A percentile compares a stretch with the other conserved stretches of the same genome.
Conservation (phyloP, 2,888 invertebrate species). For the Synanthedon andrenaeformis region DNA sequence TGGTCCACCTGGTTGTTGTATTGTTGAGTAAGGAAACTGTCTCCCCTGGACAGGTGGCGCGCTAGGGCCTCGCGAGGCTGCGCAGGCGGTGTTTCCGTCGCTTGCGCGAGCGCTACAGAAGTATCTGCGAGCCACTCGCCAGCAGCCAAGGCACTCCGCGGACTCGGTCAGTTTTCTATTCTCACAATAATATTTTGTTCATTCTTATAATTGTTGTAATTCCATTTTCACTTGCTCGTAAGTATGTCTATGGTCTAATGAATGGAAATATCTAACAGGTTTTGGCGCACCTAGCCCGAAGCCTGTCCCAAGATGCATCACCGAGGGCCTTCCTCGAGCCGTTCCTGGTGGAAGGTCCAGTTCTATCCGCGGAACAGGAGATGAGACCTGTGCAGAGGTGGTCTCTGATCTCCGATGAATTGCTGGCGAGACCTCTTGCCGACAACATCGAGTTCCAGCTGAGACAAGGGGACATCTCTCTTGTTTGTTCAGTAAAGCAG, state of each 20-base stretch:
- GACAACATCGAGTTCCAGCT: constrained; percentile 91
- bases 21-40: no score
- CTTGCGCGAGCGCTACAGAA: constrained; percentile 97
- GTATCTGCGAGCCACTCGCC: constrained; percentile 93
- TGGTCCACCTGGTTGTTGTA: neutral
- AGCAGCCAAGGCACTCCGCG: constrained; percentile 95
- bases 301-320: constrained; percentile 92
- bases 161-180: constrained; percentile 74
- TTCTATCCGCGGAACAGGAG: constrained; percentile 87
- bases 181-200: no score
- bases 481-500: constrained; percentile 86
- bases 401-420: constrained; percentile 94
- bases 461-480: constrained; percentile 91
- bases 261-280: constrained; percentile 53
- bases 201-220: neutral
- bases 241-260: neutral
- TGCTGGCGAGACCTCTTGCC: constrained; percentile 86
- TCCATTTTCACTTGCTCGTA: neutral
- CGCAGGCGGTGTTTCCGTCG: constrained; percentile 97
- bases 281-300: constrained; percentile 88
- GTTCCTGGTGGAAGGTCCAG: constrained; percentile 88
- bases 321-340: constrained; percentile 96
- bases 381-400: constrained; percentile 89
- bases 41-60: constrained; percentile 69
- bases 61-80: constrained; percentile 95